Conservation (phyloP, 2,797 vertebrate species). For the Mormyrops attenuatus region DNA sequence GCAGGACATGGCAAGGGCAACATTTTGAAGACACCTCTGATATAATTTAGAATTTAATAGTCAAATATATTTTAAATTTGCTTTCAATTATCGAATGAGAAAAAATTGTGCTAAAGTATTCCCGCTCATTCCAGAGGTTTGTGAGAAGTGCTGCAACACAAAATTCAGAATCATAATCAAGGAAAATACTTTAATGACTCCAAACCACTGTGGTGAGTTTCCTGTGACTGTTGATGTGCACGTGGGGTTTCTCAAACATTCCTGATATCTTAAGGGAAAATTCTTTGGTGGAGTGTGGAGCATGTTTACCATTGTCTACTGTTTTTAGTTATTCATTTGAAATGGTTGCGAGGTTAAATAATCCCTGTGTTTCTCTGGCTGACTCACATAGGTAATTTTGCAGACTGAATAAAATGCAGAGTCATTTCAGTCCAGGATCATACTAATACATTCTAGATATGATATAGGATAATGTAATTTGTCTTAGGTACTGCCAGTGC, state of each 20-base stretch:
- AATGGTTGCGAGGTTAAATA: not conserved
- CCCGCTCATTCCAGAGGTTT: not conserved
- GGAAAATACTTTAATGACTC: not conserved
- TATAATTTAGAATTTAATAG: not conserved
- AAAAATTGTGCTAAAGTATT: not conserved
- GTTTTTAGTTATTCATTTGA: not conserved
- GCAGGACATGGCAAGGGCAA: not conserved
- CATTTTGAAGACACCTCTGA: not conserved
- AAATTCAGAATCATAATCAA: not conserved
- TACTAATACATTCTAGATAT: not conserved
- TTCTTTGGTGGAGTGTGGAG: not conserved
- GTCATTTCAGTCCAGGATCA: not conserved
- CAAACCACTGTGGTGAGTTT: not conserved
- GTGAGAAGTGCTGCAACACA: not conserved
- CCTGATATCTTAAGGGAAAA: not conserved
- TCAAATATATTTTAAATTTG: not conserved
- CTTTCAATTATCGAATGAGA: not conserved
- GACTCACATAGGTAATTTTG: constrained; percentile 2
- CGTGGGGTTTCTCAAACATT: not conserved
- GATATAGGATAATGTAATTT: not conserved
- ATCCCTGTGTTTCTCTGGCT: not conserved
- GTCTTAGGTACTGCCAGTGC: not conserved
- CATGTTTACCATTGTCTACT: not conserved
- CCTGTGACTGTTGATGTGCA: not conserved
- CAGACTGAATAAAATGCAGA: not conserved